Evolutionary conservation across 2,113 vertebrate genomes (phyloP), one percentile per base, ranked within the genome.

Genomic region (Petaurus breviceps): DNA sequence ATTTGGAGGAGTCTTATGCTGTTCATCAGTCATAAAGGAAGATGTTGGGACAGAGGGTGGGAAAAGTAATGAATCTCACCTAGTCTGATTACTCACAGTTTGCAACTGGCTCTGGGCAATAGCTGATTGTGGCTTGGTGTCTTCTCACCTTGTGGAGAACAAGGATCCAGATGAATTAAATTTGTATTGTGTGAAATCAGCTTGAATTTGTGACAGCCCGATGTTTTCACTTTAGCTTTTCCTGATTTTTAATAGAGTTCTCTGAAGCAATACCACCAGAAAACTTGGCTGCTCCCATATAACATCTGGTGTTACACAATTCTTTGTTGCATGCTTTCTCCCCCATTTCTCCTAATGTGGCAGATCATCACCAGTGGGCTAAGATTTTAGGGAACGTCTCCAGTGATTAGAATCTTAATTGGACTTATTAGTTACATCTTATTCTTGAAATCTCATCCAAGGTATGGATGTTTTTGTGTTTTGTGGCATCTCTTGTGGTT

Each of bases 401-500:
- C 8, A 92, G 52, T 55, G 52, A 55, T 26, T 92, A 54, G n/a
- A 92, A 16, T 54, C n/a, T 54, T 37, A 12, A 5, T 55, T 52
- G 23, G 28, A 37, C 19, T 91, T 91, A 91, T 91, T 91, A 31
- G 23, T 91, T 23, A 51, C 52, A 19, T 23, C 90, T 52, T 31
- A 31, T 91, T 91, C 90, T 91, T 51, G 16, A 91, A 52, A n/a
- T n/a, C 51, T 52, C 22, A 49, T 52, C 90, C 31, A 51, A 51
- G 51, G 49, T 37, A 51, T 25, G 12, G 50, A 11, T 51, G 50
- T 91, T 50, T 90, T 28, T 91, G 49, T 51, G 28, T 90, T 26
- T 89, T 92, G 84, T 94, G 43, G 52, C 92, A 77, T 51, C 8
- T 91, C 61, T 96, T 91, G 47, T 10, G 61, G 31, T 77, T 51